phyloP scores from a whole-genome alignment of 2,113 vertebrate species.

The Procapra przewalskii region DNA sequence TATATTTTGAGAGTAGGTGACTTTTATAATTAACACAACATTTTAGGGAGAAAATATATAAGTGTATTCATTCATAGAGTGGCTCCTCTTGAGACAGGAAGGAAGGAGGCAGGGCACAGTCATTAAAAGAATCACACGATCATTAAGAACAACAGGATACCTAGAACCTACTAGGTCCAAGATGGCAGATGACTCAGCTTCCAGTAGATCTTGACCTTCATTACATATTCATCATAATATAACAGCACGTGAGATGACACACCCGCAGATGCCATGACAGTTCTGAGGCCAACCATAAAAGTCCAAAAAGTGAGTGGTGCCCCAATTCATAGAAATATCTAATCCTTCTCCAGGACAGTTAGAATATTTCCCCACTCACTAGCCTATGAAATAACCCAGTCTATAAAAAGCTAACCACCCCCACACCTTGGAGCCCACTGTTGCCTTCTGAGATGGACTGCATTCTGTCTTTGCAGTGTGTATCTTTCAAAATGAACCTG shows the following conservation, averaged over 20 bases:
- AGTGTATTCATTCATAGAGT: neutral
- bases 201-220: neutral
- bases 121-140: neutral
- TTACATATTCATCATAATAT: neutral
- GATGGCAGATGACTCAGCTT: neutral
- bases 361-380: neutral
- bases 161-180: neutral
- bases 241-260: neutral
- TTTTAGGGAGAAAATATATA: neutral
- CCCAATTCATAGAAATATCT: neutral
- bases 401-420: neutral
- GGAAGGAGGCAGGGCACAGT: neutral
- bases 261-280: neutral
- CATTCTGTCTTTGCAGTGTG: neutral
- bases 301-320: neutral
- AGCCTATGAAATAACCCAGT: neutral
- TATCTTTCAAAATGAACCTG: neutral
- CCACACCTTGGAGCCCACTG: neutral
- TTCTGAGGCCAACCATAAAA: neutral
- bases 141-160: neutral
- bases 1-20: neutral
- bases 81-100: neutral
- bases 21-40: neutral
- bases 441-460: neutral
- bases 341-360: neutral